These are phyloP conservation scores for Cochlearius cochlearius DNA, from an alignment of 2,113 vertebrate genomes.

Conservation along the genomic window DNA sequence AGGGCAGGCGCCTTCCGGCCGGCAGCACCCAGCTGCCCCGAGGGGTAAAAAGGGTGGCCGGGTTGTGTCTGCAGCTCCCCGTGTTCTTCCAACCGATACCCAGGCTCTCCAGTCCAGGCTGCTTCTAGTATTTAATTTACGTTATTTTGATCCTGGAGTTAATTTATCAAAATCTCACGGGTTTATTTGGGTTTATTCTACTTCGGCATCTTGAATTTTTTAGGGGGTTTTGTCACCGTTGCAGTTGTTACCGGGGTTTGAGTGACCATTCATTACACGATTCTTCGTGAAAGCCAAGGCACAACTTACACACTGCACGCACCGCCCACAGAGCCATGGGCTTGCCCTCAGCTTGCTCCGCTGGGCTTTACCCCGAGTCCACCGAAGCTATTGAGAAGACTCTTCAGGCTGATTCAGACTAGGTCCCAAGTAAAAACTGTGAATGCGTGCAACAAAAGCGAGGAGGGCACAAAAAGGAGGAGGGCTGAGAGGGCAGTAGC, in stretches of 20 bases:
- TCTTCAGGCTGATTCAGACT: neutral
- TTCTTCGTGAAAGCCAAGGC: neutral
- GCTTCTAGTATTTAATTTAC: rapidly evolving
- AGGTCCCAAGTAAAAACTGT: neutral
- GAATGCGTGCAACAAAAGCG: neutral
- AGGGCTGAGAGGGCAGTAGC: neutral
- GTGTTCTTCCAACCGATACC: neutral
- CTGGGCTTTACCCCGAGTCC: neutral
- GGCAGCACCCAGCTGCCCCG: neutral
- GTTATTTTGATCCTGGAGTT: neutral
- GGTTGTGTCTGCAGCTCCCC: neutral
- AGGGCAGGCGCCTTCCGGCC: neutral
- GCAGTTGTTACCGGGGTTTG: rapidly evolving
- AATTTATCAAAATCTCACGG: neutral
- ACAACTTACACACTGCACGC: neutral
- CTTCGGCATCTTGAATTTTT: neutral
- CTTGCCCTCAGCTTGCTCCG: neutral
- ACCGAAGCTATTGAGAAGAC: neutral
- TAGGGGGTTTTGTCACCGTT: neutral
- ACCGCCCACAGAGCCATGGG: neutral
- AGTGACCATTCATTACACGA: neutral
- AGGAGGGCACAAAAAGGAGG: neutral
- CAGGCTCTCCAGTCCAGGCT: neutral
- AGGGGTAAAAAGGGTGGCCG: neutral
- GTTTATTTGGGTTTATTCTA: neutral